These are phyloP conservation scores for Melitaea athalia DNA, from an alignment of 2,888 invertebrate genomes.

Conservation along the genomic window DNA sequence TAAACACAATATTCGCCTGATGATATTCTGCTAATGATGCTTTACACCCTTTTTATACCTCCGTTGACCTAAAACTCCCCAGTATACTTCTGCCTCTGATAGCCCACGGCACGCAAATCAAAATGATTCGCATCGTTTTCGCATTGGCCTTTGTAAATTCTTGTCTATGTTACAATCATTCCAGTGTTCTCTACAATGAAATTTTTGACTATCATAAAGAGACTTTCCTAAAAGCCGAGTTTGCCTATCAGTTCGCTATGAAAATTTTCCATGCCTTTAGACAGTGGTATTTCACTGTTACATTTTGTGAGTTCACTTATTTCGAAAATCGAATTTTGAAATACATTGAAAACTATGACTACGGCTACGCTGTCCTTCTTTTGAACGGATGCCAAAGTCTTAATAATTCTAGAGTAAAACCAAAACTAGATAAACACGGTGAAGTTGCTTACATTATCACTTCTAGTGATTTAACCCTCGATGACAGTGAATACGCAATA, in stretches of 20 bases:
- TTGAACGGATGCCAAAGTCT: slow-evolving; percentile 64
- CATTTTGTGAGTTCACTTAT: slow-evolving; percentile 74
- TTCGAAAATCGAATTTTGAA: slow-evolving; percentile 74
- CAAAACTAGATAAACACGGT: slow-evolving; percentile 69
- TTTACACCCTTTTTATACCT: slow-evolving; percentile 48
- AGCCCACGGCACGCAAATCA: slow-evolving; percentile 44
- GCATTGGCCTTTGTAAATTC: slow-evolving; percentile 46
- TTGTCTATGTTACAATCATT: slow-evolving; percentile 43
- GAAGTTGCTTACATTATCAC: slow-evolving; percentile 70
- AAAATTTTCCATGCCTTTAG: slow-evolving; percentile 69
- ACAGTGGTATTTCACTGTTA: slow-evolving; percentile 74
- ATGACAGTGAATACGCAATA: slow-evolving; percentile 61
- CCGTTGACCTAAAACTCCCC: slow-evolving; percentile 54
- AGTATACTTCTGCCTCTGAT: slow-evolving; percentile 49
- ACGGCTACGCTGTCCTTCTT: slow-evolving; percentile 70
- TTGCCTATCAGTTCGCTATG: slow-evolving; percentile 64
- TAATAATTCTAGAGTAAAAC: slow-evolving; percentile 60
- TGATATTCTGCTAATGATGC: slow-evolving; percentile 66
- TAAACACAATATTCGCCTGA: slow-evolving; percentile 54
- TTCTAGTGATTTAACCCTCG: slow-evolving; percentile 57
- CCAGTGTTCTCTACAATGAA: slow-evolving; percentile 55
- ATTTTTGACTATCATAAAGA: slow-evolving; percentile 60
- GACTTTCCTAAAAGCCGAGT: slow-evolving; percentile 57
- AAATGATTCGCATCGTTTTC: slow-evolving; percentile 50
- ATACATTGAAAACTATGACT: slow-evolving; percentile 64